A percentile compares a stretch with the other conserved stretches of the same genome.
Evolutionary conservation across 2,113 vertebrate genomes (phyloP).

Genomic region (Pollimyrus isidori): DNA sequence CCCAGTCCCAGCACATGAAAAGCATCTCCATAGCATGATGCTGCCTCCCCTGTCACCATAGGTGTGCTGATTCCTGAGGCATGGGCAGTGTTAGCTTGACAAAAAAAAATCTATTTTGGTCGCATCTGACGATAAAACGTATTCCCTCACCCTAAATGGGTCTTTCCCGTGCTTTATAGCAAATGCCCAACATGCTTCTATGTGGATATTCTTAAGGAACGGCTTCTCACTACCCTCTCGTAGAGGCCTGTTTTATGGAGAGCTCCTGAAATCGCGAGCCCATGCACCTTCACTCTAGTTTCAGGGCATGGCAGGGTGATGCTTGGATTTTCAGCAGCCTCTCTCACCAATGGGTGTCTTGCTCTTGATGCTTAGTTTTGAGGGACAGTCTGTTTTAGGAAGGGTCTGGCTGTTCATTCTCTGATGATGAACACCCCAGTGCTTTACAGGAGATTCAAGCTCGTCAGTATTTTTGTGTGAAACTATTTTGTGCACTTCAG

Average conservation of each 20-base stretch:
- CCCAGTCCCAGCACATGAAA: too few species aligned
- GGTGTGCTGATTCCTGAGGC: not conserved
- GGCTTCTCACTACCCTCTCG: not conserved
- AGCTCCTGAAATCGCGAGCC: not conserved
- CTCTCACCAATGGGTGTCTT: not conserved
- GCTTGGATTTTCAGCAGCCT: not conserved
- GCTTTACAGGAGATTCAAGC: not conserved
- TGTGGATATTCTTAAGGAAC: not conserved
- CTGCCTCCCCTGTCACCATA: too few species aligned
- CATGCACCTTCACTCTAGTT: not conserved
- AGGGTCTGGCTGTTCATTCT: not conserved
- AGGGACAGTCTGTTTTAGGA: not conserved
- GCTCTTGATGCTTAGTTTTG: not conserved
- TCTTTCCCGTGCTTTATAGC: not conserved
- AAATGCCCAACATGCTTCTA: not conserved
- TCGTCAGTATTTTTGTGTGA: too few species aligned
- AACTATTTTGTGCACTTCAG: too few species aligned
- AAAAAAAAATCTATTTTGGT: too few species aligned
- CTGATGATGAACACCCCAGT: not conserved
- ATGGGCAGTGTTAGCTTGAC: not conserved
- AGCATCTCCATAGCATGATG: too few species aligned
- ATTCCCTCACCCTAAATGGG: not conserved
- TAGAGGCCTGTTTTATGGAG: not conserved
- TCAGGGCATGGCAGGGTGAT: not conserved
- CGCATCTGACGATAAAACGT: not conserved